These are phyloP conservation scores for Macrobrachium nipponense DNA, from an alignment of 1,140 invertebrate genomes.

Conservation along the genomic window DNA sequence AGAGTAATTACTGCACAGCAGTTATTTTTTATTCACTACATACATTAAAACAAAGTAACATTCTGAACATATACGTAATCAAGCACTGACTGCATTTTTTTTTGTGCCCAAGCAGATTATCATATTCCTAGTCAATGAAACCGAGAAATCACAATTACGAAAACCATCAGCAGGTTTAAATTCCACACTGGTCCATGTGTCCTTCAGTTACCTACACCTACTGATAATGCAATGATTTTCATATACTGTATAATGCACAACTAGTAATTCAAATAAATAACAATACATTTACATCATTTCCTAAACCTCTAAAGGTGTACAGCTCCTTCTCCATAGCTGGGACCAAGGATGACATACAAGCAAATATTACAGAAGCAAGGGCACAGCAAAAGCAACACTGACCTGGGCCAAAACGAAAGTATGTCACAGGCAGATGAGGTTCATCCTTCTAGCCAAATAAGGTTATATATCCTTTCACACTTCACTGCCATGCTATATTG, in stretches of 20 bases:
- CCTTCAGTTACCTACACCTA: constrained; percentile 2
- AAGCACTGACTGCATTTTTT: no score
- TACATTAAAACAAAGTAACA: no score
- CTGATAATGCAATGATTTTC: constrained; percentile 18
- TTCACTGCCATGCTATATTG: constrained; percentile 23
- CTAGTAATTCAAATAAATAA: constrained; percentile 27
- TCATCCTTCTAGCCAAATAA: constrained; percentile 42
- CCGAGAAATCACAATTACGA: no score
- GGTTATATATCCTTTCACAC: constrained; percentile 17
- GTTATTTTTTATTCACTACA: no score
- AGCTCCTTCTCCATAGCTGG: constrained; percentile 27
- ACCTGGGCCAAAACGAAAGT: constrained; percentile 34
- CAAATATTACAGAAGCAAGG: constrained; percentile 37
- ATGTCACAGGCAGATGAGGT: constrained; percentile 32
- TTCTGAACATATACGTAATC: no score
- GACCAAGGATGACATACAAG: constrained; percentile 29
- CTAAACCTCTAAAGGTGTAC: constrained; percentile 19
- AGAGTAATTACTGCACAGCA: no score
- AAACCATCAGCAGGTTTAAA: no score
- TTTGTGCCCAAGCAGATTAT: no score
- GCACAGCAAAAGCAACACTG: constrained; percentile 25
- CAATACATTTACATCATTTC: constrained; percentile 23
- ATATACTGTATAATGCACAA: constrained; percentile 24
- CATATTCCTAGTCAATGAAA: no score
- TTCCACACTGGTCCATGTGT: no score